phyloP scores from a whole-genome alignment of 23 tunicate species.

The Trididemnum nubilum region DNA sequence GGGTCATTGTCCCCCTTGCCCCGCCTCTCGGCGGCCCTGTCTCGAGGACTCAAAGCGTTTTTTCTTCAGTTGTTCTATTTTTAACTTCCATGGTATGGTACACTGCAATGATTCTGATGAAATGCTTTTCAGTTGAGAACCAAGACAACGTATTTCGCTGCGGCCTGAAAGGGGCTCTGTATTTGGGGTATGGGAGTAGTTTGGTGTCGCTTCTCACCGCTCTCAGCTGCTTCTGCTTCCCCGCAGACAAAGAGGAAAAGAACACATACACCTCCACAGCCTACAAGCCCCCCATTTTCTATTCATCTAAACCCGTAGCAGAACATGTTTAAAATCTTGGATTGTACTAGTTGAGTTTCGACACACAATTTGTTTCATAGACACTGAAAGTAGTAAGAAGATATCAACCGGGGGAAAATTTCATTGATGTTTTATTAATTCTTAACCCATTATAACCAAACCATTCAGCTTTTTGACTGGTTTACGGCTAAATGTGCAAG shows the following conservation, averaged over 20 bases:
- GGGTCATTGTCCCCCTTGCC: no score
- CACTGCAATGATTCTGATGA: constrained; percentile 56
- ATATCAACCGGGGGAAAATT: no score
- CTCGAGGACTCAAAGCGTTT: no score
- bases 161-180: constrained; percentile 69
- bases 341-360: no score
- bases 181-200: constrained; percentile 56
- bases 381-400: no score
- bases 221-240: constrained; percentile 47
- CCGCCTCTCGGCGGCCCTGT: no score
- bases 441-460: no score
- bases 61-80: constrained; percentile 47
- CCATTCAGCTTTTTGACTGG: no score
- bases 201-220: constrained; percentile 35
- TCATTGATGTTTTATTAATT: no score
- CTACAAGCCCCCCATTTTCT: neutral
- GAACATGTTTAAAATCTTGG: constrained; percentile 8
- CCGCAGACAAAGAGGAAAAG: constrained; percentile 49
- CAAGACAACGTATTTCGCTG: constrained; percentile 72
- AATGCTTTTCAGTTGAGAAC: constrained; percentile 60
- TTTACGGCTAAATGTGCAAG: no score
- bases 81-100: constrained; percentile 65
- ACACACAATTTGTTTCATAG: no score
- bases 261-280: neutral
- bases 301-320: neutral